These are phyloP conservation scores for Batillaria attramentaria DNA, from an alignment of 1,140 invertebrate genomes.

Conservation along the genomic window DNA sequence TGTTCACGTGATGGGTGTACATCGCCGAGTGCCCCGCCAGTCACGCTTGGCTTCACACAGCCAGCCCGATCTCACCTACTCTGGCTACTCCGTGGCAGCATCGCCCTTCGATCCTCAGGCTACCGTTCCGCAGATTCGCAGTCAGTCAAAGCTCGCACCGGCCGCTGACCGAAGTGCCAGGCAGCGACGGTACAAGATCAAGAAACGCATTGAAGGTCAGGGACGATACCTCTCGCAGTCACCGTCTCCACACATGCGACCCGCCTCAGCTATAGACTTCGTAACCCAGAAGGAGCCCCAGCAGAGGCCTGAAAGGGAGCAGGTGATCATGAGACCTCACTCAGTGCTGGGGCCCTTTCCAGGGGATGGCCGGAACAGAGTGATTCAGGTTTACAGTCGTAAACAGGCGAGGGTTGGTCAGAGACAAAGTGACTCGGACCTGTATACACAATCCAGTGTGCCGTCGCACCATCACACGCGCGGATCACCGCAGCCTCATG, in stretches of 20 bases:
- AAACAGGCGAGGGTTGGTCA: not conserved
- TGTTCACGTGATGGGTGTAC: not conserved
- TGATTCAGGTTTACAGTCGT: conserved; percentile 7
- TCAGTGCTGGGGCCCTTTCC: conserved; percentile 24
- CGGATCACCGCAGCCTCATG: not conserved
- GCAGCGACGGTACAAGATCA: conserved; percentile 22
- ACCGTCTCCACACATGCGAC: not conserved
- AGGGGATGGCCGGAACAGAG: not conserved
- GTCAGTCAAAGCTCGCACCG: not conserved
- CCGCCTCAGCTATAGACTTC: conserved; percentile 25
- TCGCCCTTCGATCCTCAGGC: not conserved
- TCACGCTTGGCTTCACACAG: conserved; percentile 22
- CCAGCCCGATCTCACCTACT: conserved; percentile 16
- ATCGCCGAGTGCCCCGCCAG: not conserved
- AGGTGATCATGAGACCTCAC: not conserved
- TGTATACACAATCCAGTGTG: not conserved
- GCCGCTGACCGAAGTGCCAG: conserved; percentile 12
- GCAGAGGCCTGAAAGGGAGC: not conserved
- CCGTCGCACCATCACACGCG: not conserved
- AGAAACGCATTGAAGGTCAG: conserved; percentile 11
- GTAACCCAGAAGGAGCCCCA: not conserved
- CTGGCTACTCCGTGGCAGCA: not conserved
- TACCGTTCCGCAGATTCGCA: not conserved
- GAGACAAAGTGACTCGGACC: not conserved
- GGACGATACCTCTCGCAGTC: not conserved